Evolutionary conservation across 1,140 invertebrate genomes (phyloP).

Genomic region (Meloidogyne chitwoodi): DNA sequence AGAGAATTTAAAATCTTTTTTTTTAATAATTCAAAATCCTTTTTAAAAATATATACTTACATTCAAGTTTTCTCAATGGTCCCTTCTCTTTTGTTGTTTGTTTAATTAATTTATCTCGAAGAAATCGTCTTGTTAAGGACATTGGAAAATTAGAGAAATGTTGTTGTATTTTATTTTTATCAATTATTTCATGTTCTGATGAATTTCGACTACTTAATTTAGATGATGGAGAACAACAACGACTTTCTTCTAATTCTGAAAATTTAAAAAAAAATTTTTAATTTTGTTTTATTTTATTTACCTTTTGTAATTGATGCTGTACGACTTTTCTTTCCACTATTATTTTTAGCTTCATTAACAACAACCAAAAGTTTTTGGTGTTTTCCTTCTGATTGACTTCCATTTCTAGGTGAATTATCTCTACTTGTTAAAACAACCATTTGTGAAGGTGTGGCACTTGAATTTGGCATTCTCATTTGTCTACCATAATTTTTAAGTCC

Average conservation of each 20-base stretch:
- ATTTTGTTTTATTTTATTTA: no score
- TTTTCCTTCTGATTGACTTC: constrained; percentile 11
- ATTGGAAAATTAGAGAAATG: neutral
- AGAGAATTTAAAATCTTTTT: no score
- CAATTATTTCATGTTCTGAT: neutral
- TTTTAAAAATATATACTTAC: neutral
- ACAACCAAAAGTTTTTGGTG: neutral
- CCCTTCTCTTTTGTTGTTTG: neutral
- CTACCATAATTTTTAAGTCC: neutral
- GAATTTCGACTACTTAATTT: neutral
- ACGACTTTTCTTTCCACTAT: neutral
- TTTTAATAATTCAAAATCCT: no score
- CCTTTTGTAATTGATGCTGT: neutral
- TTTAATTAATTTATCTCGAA: neutral
- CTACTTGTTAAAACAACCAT: constrained; percentile 18
- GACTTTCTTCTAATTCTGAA: neutral
- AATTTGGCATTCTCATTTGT: constrained; percentile 6
- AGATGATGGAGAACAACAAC: neutral
- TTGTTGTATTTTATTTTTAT: neutral
- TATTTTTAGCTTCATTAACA: neutral
- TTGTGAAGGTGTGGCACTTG: constrained; percentile 18
- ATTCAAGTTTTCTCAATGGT: neutral
- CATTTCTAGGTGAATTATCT: constrained; percentile 20
- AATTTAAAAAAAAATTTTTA: no score
- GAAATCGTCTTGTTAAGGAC: neutral